Conservation (phyloP, 2,888 invertebrate species). For the Volucella bombylans region DNA sequence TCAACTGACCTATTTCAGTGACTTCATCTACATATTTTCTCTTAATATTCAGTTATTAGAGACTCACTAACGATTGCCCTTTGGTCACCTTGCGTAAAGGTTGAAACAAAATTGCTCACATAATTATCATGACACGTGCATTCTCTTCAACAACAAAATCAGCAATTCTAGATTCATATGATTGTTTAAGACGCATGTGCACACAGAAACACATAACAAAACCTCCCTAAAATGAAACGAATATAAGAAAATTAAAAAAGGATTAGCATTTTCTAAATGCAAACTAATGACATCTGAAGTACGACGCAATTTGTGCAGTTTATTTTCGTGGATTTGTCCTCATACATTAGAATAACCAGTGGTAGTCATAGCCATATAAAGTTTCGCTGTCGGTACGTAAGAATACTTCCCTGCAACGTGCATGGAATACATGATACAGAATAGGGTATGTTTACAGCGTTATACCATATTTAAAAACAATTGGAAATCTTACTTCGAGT, state of each 20-base stretch:
- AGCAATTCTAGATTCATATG: too few species aligned
- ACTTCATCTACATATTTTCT: too few species aligned
- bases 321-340: background rate
- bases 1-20: too few species aligned
- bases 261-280: background rate
- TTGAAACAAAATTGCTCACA: too few species aligned
- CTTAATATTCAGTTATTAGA: too few species aligned
- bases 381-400: background rate
- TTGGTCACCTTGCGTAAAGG: too few species aligned
- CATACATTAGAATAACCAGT: background rate
- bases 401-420: constrained; percentile 46
- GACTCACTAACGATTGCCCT: too few species aligned
- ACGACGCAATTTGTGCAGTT: constrained; percentile 20
- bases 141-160: too few species aligned
- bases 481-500: too few species aligned
- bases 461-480: too few species aligned
- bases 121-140: too few species aligned
- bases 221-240: background rate
- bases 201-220: background rate
- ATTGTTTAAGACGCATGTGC: background rate
- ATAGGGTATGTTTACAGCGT: too few species aligned
- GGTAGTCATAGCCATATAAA: constrained; percentile 14
- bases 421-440: constrained; percentile 38
- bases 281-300: background rate
- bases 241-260: background rate